Evolutionary conservation across 2,888 invertebrate genomes (phyloP), one percentile per base, ranked within the genome.

Genomic region (Chymomyza fuscimana): DNA sequence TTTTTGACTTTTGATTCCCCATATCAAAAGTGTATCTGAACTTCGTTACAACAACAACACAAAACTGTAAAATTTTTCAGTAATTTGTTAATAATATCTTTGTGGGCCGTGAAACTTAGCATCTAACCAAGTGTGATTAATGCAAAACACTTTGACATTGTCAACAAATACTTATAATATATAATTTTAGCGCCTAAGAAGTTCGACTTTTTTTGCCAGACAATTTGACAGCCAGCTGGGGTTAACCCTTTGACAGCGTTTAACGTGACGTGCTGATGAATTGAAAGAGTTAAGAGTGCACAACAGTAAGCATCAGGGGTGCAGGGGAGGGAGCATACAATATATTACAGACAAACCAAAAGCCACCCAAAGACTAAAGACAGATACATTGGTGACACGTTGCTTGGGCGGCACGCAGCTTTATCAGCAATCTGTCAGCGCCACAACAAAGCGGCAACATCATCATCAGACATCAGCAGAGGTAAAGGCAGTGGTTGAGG

Each of bases 371-470:
- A 54, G 54, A 58, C 25, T 46, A 46, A 46, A 46, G 40, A 46
- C 40, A 46, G 40, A 46, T 46, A 46, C 40, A 46, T 46, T 46
- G 29, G 58, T 25, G 58, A 58, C 58, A 58, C 58, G 58, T 58
- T 58, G 58, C 50, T 62, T 67, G 62, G 40, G 51, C 50, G 63
- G 32, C 50, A 58, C 65, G 58, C 46, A 71, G 73, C 68, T 78
- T 87, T 85, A 85, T 85, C 84, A 82, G 86, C 74, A 85, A 85
- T 87, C 82, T 87, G 86, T 82, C 82, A 81, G 79, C 74, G 80
- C 71, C 81, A 77, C 79, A 78, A 75, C 81, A 79, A 69, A 68
- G 63, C 50, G 15, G 67, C 76, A 78, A 64, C 72, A 78, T 40
- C 80, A 75, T 65, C 76, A 78, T 65, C 75, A 69, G 51, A 46